Base-by-base conservation (phyloP, 2,888 invertebrate species). In the Aproaerema taeniolella region DNA sequence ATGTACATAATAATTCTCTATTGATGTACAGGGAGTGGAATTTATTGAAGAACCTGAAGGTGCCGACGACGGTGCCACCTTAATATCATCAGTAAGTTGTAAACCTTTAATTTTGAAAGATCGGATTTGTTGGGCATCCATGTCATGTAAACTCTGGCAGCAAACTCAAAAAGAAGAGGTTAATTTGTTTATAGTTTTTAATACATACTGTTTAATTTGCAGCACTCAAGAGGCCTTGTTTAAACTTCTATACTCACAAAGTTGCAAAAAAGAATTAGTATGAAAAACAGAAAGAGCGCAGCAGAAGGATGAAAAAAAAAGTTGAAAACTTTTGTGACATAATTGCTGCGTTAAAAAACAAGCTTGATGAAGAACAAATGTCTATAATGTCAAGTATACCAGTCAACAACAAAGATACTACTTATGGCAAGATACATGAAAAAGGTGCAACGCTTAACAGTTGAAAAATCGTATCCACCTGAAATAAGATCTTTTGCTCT, bases 81-180 rank as follows among this genome's bases (percentile, higher is more conserved):
- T 26, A 28, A 39, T 32, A 15, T 39, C 28, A 39, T 39, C 39
- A 10, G 32, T 39, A 16, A 39, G 32, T 32, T 39, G 39, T 12
- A 39, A 32, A 28, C 26, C 32, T 39, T 39, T 25, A 11, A 39
- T 39, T 39, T 38, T 24, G 31, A 38, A 38, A 13, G 20, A 20
- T 6, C 20, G 20, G 20, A 20, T 20, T 20, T 20, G 20, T 20
- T 20, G 20, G 20, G 20, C 20, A 20, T 20, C 8, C 20, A 20
- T 20, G 8, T 20, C 20, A n/a, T 20, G 20, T 20, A 20, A 20
- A 20, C 20, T 20, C 20, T 4, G 20, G 20, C 8, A 20, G 20
- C 8, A 20, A 20, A 20, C 20, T 20, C 8, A 6, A 8, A 20
- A 20, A 20, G 20, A 20, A 20, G 8, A 20, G 20, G 20, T 20